These are phyloP conservation scores for Drosophila mayri DNA, from an alignment of 1,140 invertebrate species.

Conservation along the genomic window DNA sequence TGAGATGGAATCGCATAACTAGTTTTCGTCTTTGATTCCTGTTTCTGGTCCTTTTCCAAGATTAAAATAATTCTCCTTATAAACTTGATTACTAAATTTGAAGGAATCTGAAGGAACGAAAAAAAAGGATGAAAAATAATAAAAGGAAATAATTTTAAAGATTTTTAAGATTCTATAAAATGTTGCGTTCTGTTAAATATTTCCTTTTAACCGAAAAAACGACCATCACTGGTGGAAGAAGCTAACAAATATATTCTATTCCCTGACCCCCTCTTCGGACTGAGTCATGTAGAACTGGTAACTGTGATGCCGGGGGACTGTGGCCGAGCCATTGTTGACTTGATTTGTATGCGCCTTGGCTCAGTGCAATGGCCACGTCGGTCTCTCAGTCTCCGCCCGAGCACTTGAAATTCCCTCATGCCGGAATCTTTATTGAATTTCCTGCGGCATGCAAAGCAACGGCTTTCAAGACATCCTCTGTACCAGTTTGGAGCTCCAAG, in stretches of 20 bases:
- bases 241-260: conserved; percentile 19
- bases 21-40: neutral
- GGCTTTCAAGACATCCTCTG: conserved; percentile 2
- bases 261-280: neutral
- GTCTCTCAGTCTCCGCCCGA: conserved; percentile 28
- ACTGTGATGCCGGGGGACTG: conserved; percentile 10
- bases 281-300: conserved; percentile 7
- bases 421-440: conserved; percentile 34
- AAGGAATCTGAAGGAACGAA: neutral
- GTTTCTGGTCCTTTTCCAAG: neutral
- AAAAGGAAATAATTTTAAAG: neutral
- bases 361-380: conserved; percentile 62
- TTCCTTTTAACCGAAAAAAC: neutral
- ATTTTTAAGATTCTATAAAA: neutral
- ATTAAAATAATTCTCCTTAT: neutral
- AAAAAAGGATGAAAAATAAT: too few relatives aligned
- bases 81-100: neutral
- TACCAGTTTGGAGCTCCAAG: neutral
- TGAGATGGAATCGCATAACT: conserved; percentile 87
- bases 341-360: conserved; percentile 73
- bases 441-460: conserved; percentile 38
- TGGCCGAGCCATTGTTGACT: conserved; percentile 52
- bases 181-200: neutral
- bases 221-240: conserved; percentile 10
- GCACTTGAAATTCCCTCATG: conserved; percentile 57